phyloP scores from a whole-genome alignment of 2,888 invertebrate genomes.

The Eupithecia tripunctaria region DNA sequence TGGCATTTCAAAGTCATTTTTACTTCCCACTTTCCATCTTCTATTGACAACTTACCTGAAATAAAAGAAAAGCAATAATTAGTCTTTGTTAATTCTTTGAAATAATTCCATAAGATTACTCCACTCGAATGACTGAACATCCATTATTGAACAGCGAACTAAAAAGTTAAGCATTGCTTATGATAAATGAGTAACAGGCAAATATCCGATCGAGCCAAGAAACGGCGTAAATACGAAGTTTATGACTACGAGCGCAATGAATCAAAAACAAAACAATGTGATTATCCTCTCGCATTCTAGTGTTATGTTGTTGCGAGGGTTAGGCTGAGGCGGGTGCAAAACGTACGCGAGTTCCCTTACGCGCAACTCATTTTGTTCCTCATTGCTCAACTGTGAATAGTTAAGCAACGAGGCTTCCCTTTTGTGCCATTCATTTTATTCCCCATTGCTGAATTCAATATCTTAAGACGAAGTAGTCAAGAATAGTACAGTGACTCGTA shows the following conservation, averaged over 20 bases:
- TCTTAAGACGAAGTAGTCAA: no score
- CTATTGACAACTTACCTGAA: conserved; percentile 32
- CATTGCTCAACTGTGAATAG: no score
- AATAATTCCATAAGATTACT: not conserved
- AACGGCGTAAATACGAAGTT: conserved; percentile 76
- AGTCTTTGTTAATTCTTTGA: not conserved
- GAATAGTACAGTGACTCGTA: no score
- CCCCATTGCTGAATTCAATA: no score
- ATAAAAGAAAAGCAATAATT: conserved; percentile 13
- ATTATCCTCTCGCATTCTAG: conserved; percentile 78
- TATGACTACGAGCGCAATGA: conserved; percentile 73
- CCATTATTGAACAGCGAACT: conserved; percentile 22
- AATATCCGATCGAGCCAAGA: conserved; percentile 71
- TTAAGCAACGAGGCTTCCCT: no score
- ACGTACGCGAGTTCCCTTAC: no score
- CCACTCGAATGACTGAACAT: not conserved
- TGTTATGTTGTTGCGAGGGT: conserved; percentile 46
- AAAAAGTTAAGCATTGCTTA: conserved; percentile 43
- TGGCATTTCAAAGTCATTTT: not conserved
- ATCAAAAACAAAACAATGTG: conserved; percentile 83
- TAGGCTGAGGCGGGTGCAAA: conserved; percentile 40
- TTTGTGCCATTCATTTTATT: no score
- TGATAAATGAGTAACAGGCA: conserved; percentile 56
- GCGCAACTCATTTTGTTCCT: no score
- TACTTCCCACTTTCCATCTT: not conserved